These are phyloP conservation scores for Tipula confusa DNA, from an alignment of 2,888 invertebrate genomes.

Conservation along the genomic window DNA sequence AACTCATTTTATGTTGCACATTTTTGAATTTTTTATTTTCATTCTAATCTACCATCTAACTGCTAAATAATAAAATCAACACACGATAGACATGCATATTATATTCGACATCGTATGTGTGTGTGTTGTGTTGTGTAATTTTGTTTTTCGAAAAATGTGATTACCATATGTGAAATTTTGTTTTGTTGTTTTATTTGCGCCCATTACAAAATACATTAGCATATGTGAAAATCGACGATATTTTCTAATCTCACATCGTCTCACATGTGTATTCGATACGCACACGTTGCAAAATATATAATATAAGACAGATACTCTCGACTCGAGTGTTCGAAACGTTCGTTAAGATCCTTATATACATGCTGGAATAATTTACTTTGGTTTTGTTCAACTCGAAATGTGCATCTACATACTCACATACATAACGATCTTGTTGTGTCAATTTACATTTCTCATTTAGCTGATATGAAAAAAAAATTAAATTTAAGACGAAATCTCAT, in stretches of 20 bases:
- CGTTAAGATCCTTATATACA: neutral
- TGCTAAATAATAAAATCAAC: constrained; percentile 17
- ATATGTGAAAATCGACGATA: neutral
- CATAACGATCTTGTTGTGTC: neutral
- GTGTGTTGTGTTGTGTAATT: neutral
- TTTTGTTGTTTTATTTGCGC: neutral
- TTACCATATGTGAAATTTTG: neutral
- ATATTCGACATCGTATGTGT: neutral
- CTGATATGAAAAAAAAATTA: neutral
- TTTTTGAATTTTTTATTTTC: too few relatives aligned
- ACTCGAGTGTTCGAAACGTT: neutral
- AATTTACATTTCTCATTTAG: constrained; percentile 20
- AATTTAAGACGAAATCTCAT: neutral
- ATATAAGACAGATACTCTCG: neutral
- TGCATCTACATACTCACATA: neutral
- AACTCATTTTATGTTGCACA: constrained; percentile 12
- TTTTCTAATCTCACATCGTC: neutral
- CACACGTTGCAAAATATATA: neutral
- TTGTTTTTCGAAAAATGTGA: neutral
- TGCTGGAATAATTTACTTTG: too few relatives aligned
- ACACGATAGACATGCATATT: neutral
- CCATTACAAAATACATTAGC: constrained; percentile 20
- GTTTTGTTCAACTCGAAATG: neutral
- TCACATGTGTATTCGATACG: neutral
- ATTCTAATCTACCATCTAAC: constrained; percentile 4